Base-by-base conservation (phyloP, 2,113 vertebrate genomes). In the Scalopus aquaticus region DNA sequence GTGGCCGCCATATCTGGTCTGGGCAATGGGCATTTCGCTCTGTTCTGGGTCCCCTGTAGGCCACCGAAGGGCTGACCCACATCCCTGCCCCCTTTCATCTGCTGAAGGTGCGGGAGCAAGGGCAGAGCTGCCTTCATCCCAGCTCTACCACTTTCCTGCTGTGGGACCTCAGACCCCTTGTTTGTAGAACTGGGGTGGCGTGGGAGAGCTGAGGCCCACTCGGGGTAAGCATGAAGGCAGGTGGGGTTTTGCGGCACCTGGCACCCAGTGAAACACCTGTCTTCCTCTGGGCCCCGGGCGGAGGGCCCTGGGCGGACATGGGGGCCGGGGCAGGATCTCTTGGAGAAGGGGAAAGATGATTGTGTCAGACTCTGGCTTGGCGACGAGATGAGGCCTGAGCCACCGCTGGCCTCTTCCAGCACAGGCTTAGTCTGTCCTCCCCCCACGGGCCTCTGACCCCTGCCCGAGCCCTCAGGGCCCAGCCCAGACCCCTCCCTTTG, bases 241-340 rank as follows among this genome's bases (percentile, higher is more conserved):
- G 64, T 20, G 24, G 9, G 42, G 20, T 28, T 37, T 82, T 60
- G 60, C 26, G 35, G 44, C 28, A 19, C 81, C 74, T 16, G 2
- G 32, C 3, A 37, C 10, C 64, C 13, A 16, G 0, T 49, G 3
- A 58, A 2, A 11, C 28, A 35, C 32, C 76, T 20, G 24, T 9
- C 32, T 37, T 67, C 30, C 51, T 56, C 56, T 28, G n/a, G 20
- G 28, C 37, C 70, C 69, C 6, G 8, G 30, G 69, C 62, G 4
- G 6, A 37, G 73, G 8, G 4, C 1, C 4, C 24, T 0, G 30
- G 76, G 30, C 69, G n/a, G 6, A 0, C 1, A 0, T 6, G 32
- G 24, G 64, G 26, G 32, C 28, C 2, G 24, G 39, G 28, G 46
- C 44, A 16, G 28, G 69, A 30, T 35, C 64, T 84, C 35, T 30